These are phyloP conservation scores for Ceratina australensis DNA, from an alignment of 1,140 invertebrate genomes.

Conservation along the genomic window DNA sequence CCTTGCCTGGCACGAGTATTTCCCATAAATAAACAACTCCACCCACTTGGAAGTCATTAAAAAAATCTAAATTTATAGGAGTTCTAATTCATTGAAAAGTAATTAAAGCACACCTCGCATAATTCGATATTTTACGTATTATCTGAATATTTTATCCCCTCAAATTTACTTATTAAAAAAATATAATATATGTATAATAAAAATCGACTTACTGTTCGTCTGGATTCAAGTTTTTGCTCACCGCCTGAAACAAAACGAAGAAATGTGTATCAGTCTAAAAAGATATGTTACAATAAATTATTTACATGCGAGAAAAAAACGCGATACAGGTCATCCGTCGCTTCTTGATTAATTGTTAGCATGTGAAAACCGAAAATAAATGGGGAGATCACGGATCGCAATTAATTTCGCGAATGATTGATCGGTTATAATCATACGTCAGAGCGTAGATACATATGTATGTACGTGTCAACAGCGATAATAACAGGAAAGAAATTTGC, in stretches of 20 bases:
- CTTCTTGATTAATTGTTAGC: slow-evolving; percentile 65
- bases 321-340: slow-evolving; percentile 57
- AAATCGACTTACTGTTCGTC: slow-evolving; percentile 68
- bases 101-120: slow-evolving; percentile 59
- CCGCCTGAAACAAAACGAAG: slow-evolving; percentile 69
- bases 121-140: slow-evolving; percentile 50
- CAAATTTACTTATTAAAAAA: too few species aligned
- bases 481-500: slow-evolving; percentile 29
- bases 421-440: slow-evolving; percentile 50
- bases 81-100: slow-evolving; percentile 57
- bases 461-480: slow-evolving; percentile 48
- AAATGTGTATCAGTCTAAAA: neutral
- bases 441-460: slow-evolving; percentile 45
- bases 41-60: slow-evolving; percentile 42
- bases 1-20: slow-evolving; percentile 35
- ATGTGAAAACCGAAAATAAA: slow-evolving; percentile 48
- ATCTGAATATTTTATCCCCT: neutral
- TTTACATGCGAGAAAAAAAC: too few species aligned
- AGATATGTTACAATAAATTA: too few species aligned
- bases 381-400: slow-evolving; percentile 41
- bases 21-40: slow-evolving; percentile 62
- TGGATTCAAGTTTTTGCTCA: slow-evolving; percentile 56
- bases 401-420: slow-evolving; percentile 58
- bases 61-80: slow-evolving; percentile 59
- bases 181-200: too few species aligned